phyloP scores from a whole-genome alignment of 2,113 vertebrate genomes.

The Rhinogobius similis region DNA sequence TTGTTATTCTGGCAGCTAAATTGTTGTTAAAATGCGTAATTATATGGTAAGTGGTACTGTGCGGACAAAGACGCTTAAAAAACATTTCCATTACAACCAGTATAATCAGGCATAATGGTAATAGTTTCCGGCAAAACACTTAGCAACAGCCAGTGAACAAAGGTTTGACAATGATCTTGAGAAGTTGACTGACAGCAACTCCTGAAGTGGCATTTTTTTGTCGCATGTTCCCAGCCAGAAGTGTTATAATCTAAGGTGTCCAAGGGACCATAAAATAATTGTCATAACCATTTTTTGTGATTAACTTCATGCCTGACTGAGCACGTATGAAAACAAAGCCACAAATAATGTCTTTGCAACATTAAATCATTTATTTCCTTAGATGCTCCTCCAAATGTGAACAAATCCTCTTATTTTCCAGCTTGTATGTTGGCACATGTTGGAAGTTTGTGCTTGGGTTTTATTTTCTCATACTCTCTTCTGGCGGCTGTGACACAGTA shows the following conservation, averaged over 20 bases:
- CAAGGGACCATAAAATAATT: too few species aligned
- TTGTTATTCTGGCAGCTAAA: not conserved
- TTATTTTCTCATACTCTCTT: not conserved
- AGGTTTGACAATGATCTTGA: not conserved
- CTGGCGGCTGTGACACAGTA: slow-evolving; percentile 3
- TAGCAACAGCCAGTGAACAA: not conserved
- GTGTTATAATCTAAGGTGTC: too few species aligned
- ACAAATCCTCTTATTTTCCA: not conserved
- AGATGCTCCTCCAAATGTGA: not conserved
- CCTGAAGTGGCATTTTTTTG: not conserved
- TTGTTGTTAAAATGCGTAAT: not conserved
- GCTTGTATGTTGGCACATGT: not conserved
- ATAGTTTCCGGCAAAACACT: not conserved
- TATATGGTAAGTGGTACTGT: not conserved
- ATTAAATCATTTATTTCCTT: not conserved
- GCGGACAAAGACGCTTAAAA: not conserved
- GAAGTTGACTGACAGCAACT: too few species aligned
- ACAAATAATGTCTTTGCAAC: not conserved
- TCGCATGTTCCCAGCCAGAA: too few species aligned
- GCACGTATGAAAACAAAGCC: not conserved
- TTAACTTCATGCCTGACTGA: not conserved
- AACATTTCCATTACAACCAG: not conserved
- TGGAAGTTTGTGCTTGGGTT: not conserved
- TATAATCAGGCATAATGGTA: not conserved
- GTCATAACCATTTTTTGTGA: too few species aligned